phyloP scores from a whole-genome alignment of 1,140 invertebrate species.

The Wiebesia pumilae region DNA sequence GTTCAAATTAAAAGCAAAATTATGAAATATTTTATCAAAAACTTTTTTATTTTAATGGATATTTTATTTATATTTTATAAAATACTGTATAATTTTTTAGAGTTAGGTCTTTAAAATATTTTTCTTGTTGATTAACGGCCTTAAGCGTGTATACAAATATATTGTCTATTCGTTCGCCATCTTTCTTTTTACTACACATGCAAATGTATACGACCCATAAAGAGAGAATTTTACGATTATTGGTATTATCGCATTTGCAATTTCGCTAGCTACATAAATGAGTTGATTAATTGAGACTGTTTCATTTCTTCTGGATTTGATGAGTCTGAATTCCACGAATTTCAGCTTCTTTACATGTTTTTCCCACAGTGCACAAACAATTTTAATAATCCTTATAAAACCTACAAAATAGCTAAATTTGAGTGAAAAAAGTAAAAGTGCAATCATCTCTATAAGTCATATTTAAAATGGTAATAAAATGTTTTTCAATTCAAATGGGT shows the following conservation, averaged over 20 bases:
- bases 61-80: neutral
- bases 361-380: neutral
- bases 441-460: too few species aligned
- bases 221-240: constrained; percentile 40
- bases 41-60: too few species aligned
- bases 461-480: too few species aligned
- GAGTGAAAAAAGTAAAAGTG: too few species aligned
- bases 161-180: neutral
- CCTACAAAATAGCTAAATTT: too few species aligned
- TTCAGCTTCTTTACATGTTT: neutral
- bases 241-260: constrained; percentile 16
- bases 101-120: neutral
- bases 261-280: neutral
- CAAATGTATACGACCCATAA: constrained; percentile 38
- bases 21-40: too few species aligned
- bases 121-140: neutral
- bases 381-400: neutral
- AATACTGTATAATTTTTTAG: neutral
- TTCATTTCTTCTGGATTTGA: neutral
- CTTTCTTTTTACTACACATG: constrained; percentile 35
- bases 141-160: neutral
- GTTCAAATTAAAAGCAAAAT: too few species aligned
- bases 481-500: too few species aligned
- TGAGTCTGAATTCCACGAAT: neutral
- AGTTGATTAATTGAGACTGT: constrained; percentile 32